phyloP scores from a whole-genome alignment of 2,797 vertebrate species.

The Enteromius viviparus region DNA sequence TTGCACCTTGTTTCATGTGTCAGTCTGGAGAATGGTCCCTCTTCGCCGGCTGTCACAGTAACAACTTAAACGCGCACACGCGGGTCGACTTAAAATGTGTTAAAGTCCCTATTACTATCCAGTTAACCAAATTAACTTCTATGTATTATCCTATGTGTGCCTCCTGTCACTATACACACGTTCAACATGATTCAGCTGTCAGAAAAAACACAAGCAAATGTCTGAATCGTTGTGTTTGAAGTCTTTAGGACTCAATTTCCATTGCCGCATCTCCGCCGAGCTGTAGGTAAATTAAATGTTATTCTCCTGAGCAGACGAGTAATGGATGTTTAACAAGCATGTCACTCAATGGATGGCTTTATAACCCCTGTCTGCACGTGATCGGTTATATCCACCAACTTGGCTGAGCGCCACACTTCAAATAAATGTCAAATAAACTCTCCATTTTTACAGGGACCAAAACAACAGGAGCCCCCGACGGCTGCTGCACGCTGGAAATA shows the following conservation, averaged over 20 bases:
- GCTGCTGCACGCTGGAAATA: not conserved
- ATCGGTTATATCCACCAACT: conserved; percentile 24
- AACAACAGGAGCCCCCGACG: not conserved
- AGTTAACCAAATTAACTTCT: conserved; percentile 40
- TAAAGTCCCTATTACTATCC: conserved; percentile 42
- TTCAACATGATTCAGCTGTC: conserved; percentile 9
- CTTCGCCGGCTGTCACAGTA: conserved; percentile 42
- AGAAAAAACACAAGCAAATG: not conserved
- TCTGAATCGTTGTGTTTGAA: conserved; percentile 15
- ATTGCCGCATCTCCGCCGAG: not conserved
- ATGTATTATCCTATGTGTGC: not conserved
- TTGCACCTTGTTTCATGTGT: conserved; percentile 52
- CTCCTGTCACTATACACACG: not conserved
- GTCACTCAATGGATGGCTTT: conserved; percentile 28
- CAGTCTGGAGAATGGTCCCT: conserved; percentile 47
- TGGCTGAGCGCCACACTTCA: conserved; percentile 10
- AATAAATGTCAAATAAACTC: conserved; percentile 25
- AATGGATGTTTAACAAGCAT: conserved; percentile 48
- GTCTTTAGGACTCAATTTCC: conserved; percentile 31
- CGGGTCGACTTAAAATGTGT: conserved; percentile 8
- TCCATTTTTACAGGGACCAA: not conserved
- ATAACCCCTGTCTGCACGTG: conserved; percentile 36
- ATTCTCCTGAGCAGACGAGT: conserved; percentile 31
- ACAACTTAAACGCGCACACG: conserved; percentile 54
- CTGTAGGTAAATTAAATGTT: conserved; percentile 41